These are phyloP conservation scores for Molanna angustata DNA, from an alignment of 2,888 invertebrate genomes.

Conservation along the genomic window DNA sequence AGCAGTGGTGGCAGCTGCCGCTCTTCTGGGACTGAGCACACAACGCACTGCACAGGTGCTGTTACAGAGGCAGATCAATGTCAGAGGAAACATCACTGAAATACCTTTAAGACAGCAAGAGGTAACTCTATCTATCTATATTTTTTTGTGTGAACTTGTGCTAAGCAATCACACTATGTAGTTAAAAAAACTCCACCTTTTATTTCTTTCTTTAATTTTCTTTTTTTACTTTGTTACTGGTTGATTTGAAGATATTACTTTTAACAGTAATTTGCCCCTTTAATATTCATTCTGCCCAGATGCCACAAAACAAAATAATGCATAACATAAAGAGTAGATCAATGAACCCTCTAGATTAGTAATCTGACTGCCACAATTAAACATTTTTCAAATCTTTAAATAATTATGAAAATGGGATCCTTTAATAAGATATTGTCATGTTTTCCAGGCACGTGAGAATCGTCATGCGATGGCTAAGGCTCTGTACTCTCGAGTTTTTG, in stretches of 20 bases:
- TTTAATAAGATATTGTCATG: not conserved
- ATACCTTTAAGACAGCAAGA: constrained; percentile 86
- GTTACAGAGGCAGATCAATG: constrained; percentile 81
- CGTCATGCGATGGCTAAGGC: constrained; percentile 93
- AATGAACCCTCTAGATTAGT: not conserved
- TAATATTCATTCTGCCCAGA: not conserved
- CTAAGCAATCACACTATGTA: too few relatives aligned
- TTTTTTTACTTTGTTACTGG: not conserved
- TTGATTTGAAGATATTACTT: not conserved
- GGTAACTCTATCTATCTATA: constrained; percentile 44
- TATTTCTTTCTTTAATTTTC: not conserved
- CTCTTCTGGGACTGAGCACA: constrained; percentile 71
- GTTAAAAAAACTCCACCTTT: too few relatives aligned
- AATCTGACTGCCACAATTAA: too few relatives aligned
- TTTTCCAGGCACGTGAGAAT: constrained; percentile 76
- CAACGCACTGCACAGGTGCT: constrained; percentile 76
- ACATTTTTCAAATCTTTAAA: too few relatives aligned
- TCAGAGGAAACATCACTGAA: constrained; percentile 89
- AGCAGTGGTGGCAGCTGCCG: constrained; percentile 70
- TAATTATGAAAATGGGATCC: too few relatives aligned
- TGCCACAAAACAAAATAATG: not conserved
- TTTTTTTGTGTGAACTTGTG: not conserved
- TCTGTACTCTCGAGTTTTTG: constrained; percentile 84
- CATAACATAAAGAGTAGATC: not conserved
- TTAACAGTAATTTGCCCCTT: not conserved